Conservation (phyloP, 2,113 vertebrate genomes). For the Corydoras maculifer region DNA sequence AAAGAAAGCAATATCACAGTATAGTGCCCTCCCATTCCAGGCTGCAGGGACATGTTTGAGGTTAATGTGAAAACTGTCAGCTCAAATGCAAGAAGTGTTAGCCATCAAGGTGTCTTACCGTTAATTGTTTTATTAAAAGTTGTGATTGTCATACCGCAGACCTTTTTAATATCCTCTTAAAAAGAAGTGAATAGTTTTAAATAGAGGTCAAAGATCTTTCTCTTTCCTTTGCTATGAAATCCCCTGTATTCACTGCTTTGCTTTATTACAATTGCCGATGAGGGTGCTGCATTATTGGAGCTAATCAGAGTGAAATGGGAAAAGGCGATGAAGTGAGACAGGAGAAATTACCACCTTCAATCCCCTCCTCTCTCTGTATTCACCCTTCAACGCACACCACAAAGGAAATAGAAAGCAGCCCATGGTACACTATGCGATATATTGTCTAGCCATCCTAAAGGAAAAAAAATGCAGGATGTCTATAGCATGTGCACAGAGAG, state of each 20-base stretch:
- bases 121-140: too few species aligned
- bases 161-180: too few species aligned
- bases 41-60: too few species aligned
- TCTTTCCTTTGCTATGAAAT: constrained; percentile 14
- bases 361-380: neutral
- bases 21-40: too few species aligned
- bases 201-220: constrained; percentile 28
- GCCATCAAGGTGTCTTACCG: too few species aligned
- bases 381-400: constrained; percentile 9
- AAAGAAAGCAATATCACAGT: too few species aligned
- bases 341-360: constrained; percentile 59
- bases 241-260: constrained; percentile 43
- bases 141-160: too few species aligned
- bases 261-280: constrained; percentile 58
- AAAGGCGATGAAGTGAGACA: constrained; percentile 67
- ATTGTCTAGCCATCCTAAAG: neutral
- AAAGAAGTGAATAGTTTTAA: neutral
- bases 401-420: constrained; percentile 10
- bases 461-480: neutral
- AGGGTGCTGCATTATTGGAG: constrained; percentile 66
- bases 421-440: neutral
- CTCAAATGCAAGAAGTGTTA: too few species aligned
- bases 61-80: too few species aligned
- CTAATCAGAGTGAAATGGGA: constrained; percentile 67
- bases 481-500: neutral